Conservation (phyloP, 2,113 vertebrate genomes). For the Myotis brandtii region DNA sequence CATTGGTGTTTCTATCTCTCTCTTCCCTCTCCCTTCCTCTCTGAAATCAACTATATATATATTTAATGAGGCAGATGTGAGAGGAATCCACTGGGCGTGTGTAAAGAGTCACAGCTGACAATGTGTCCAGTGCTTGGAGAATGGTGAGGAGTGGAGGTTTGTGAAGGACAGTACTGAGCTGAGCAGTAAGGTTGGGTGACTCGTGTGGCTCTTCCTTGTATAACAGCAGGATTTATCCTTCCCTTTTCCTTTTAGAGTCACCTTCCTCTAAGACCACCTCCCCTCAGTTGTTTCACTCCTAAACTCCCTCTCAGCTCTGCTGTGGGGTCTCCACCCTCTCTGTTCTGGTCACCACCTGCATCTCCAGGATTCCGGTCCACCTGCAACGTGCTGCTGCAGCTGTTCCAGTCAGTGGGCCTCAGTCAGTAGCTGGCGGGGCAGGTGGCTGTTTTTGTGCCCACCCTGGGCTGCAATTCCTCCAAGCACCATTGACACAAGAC, state of each 20-base stretch:
- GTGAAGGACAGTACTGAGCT: neutral
- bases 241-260: neutral
- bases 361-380: neutral
- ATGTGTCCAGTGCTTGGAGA: rapidly evolving
- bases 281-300: neutral
- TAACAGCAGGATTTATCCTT: neutral
- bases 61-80: neutral
- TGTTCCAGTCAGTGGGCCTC: neutral
- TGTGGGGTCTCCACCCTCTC: neutral
- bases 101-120: neutral
- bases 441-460: neutral
- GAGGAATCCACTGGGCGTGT: neutral
- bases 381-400: neutral
- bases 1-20: too few relatives aligned
- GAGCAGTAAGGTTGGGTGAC: neutral
- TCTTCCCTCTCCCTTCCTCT: too few relatives aligned
- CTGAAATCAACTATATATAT: too few relatives aligned
- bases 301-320: neutral
- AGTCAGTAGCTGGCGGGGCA: neutral
- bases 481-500: neutral
- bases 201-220: rapidly evolving
- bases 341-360: neutral
- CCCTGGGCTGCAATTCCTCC: neutral
- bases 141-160: neutral
- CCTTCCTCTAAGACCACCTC: neutral